Evolutionary conservation across 1,140 invertebrate species (phyloP), one percentile per base, ranked within the genome.

Genomic region (Melitaea cinxia): DNA sequence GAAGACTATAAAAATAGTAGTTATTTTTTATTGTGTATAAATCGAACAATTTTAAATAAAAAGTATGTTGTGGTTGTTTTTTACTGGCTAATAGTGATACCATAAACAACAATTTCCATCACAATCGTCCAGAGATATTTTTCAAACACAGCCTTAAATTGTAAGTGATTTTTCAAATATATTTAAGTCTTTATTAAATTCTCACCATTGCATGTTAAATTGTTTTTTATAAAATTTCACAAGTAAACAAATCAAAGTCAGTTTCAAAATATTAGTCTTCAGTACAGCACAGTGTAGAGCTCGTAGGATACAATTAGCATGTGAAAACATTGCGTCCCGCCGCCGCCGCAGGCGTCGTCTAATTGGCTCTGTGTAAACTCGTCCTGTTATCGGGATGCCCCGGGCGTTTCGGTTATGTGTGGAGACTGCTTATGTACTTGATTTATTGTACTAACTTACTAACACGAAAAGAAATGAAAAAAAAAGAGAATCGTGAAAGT

Each of bases 301-400:
- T 45, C 39, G 42, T 64, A 59, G 72, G 78, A 83, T 82, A 86
- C 85, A 85, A 88, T 88, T 88, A 88, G 77, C 79, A 81, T 78
- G 76, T 77, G 81, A 78, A 83, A 80, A 83, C 75, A 85, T 63
- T 54, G 65, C 70, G 67, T 57, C 71, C 77, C 75, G 68, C 72
- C 73, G 69, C 49, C 54, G 77, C 85, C 78, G 75, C 77, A 72
- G 82, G 84, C 78, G 52, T 21, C 53, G 69, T 80, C 80, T 89
- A 89, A 89, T 89, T 89, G 86, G 86, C 79, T 72, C 75, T 86
- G 77, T 86, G 86, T 87, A 89, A 83, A 89, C 86, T 76, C 65
- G 79, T 74, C 75, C 82, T 81, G 85, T 82, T 86, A 88, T 86
- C 82, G 73, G 72, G 60, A 64, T 42, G 82, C 85, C 84, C 70